Conservation (phyloP, 2,888 invertebrate species). For the Yponomeuta evonymella region DNA sequence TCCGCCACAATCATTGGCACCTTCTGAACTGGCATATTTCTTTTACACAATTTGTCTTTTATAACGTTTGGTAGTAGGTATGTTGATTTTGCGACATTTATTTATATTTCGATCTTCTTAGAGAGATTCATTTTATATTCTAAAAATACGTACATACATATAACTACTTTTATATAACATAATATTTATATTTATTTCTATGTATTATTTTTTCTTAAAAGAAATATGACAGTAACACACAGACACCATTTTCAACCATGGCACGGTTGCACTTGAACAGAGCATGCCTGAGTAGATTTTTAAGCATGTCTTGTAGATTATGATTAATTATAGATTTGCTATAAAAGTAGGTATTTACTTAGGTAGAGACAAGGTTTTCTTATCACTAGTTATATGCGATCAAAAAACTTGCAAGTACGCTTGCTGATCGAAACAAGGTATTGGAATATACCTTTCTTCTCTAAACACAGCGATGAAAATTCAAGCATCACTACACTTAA, state of each 20-base stretch:
- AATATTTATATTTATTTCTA: background rate
- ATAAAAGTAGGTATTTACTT: background rate
- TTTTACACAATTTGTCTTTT: conserved; percentile 25
- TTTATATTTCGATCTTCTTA: too few species aligned
- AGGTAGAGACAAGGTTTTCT: background rate
- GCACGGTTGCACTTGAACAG: conserved; percentile 28
- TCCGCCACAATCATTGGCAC: conserved; percentile 72
- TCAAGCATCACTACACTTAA: background rate
- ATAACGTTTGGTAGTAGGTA: too few species aligned
- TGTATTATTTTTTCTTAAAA: background rate
- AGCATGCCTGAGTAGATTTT: conserved; percentile 31
- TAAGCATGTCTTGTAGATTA: background rate
- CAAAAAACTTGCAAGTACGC: background rate
- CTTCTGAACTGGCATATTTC: conserved; percentile 59
- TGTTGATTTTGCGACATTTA: too few species aligned
- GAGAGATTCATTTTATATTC: too few species aligned
- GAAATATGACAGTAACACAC: conserved; percentile 18
- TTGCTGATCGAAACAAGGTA: background rate
- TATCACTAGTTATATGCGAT: background rate
- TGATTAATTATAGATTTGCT: too few species aligned
- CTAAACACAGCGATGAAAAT: background rate
- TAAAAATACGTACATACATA: too few species aligned
- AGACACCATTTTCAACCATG: conserved; percentile 35
- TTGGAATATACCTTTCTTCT: background rate
- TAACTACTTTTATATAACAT: too few species aligned